Base-by-base conservation (phyloP, 2,113 vertebrate genomes). In the Aleadryas rufinucha region DNA sequence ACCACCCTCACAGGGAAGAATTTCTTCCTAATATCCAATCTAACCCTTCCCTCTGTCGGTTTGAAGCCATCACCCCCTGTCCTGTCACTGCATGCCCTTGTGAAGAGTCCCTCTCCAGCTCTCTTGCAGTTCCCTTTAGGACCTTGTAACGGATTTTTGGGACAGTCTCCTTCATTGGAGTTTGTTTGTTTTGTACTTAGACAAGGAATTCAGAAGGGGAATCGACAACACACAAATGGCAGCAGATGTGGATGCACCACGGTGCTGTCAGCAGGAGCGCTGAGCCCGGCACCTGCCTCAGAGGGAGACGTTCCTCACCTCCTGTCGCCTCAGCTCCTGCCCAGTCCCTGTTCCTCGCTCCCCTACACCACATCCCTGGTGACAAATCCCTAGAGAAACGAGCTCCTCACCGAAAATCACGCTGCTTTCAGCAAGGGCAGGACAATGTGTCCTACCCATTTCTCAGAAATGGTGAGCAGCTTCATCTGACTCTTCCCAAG, bases 211-310 rank as follows among this genome's bases (percentile, higher is more conserved):
- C 23, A 63, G 56, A 41, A 56, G 22, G 31, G 54, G 59, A 23
- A 68, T 31, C 28, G 35, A 65, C 31, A 15, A n/a, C 24, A 21
- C 22, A 12, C 7, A 11, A 49, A 33, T 2, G 31, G 49, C 35
- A 26, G 35, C 28, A 49, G 49, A 66, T 1, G 3, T 7, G 57
- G 76, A 30, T 26, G 47, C 22, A 21, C 33, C 8, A 7, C 39
- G 2, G 21, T 31, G 63, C 37, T 15, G 18, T 11, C 39, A 54
- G 72, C 65, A 56, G 35, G 42, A 52, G 49, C 0, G 0, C 23
- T 0, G 15, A 59, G 35, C 5, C 7, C 0, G 0, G 69, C 52
- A 19, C 9, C 50, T 2, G 8, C 23, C 72, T 65, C 59, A 4
- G 24, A 52, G 17, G 50, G 42, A 65, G 21, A 77, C 2, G 1